These are phyloP conservation scores for Ladona fulva DNA, from an alignment of 1,140 invertebrate species.

Conservation along the genomic window DNA sequence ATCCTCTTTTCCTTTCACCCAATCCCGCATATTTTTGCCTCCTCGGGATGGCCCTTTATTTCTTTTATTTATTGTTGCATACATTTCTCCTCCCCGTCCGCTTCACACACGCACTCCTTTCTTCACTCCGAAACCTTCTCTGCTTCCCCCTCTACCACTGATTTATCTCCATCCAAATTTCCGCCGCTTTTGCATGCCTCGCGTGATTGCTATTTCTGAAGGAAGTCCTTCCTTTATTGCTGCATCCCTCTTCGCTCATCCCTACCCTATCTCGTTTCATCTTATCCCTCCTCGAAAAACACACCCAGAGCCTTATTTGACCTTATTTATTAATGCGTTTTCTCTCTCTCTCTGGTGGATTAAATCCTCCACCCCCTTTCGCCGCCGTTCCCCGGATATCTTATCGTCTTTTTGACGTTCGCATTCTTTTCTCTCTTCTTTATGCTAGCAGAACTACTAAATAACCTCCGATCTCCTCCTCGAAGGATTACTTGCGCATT, in stretches of 20 bases:
- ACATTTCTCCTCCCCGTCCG: background rate
- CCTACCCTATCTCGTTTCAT: background rate
- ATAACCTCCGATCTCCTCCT: background rate
- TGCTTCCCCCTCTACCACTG: background rate
- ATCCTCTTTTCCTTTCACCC: background rate
- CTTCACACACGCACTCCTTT: background rate
- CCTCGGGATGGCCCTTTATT: background rate
- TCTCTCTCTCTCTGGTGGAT: background rate
- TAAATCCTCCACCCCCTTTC: background rate
- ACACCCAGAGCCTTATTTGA: background rate
- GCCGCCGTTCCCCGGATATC: background rate
- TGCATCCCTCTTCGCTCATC: background rate
- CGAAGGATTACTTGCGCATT: background rate
- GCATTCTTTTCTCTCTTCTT: background rate
- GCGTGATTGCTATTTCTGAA: background rate
- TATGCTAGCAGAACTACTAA: background rate
- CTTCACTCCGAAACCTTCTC: background rate
- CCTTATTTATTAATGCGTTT: background rate
- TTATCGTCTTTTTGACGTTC: background rate
- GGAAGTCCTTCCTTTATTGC: background rate
- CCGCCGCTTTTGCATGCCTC: slow-evolving; percentile 1
- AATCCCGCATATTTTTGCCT: background rate
- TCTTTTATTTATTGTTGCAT: slow-evolving; percentile 2
- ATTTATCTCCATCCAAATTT: background rate
- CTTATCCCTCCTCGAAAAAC: background rate